phyloP scores from a whole-genome alignment of 2,113 vertebrate genomes.

The Xiphias gladius region DNA sequence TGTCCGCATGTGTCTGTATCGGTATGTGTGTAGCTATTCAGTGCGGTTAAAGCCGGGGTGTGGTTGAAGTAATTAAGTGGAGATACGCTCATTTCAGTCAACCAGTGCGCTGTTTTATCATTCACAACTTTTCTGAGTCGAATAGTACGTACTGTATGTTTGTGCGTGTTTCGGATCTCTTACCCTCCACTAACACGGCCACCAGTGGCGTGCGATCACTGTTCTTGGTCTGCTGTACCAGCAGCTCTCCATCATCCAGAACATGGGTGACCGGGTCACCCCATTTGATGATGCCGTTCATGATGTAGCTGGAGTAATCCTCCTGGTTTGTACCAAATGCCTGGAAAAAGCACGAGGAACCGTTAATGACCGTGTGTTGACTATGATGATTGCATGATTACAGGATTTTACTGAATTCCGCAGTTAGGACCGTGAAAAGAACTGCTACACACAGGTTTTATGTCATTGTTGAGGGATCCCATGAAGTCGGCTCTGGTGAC shows the following conservation, averaged over 20 bases:
- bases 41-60: neutral
- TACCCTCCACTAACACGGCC: slow-evolving; percentile 96
- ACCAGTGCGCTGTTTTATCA: neutral
- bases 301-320: slow-evolving; percentile 97
- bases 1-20: neutral
- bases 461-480: slow-evolving; percentile 96
- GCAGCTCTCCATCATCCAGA: slow-evolving; percentile 95
- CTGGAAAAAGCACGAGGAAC: slow-evolving; percentile 70
- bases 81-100: neutral
- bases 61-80: neutral
- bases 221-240: slow-evolving; percentile 98
- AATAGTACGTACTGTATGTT: neutral
- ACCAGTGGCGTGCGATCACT: slow-evolving; percentile 98
- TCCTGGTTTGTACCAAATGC: slow-evolving; percentile 99
- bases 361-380: neutral
- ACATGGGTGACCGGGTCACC: slow-evolving; percentile 95
- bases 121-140: neutral
- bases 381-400: too few species aligned
- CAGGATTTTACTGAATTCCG: neutral
- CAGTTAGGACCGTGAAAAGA: neutral
- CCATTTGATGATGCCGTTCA: slow-evolving; percentile 99
- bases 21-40: neutral
- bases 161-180: neutral
- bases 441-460: slow-evolving; percentile 91
- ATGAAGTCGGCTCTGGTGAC: slow-evolving; percentile 94